Evolutionary conservation across 2,888 invertebrate genomes (phyloP).

Genomic region (Limnephilus rhombicus): DNA sequence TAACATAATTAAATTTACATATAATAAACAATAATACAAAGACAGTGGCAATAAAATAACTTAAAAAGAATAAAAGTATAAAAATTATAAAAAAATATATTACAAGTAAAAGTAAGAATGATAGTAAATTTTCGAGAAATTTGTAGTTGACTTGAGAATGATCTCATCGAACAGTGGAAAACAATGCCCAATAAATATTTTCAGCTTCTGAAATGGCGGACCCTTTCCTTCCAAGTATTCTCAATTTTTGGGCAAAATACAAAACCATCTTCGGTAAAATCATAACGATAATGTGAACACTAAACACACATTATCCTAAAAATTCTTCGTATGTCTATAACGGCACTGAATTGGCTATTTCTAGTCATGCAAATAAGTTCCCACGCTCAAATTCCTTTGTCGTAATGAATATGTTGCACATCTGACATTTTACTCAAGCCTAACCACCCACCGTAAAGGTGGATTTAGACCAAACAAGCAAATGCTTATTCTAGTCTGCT

Average conservation of each 20-base stretch:
- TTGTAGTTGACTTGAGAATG: not conserved
- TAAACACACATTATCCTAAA: not conserved
- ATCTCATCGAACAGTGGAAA: not conserved
- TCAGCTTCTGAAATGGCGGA: no score
- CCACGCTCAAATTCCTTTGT: not conserved
- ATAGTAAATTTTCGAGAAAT: no score
- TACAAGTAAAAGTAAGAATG: no score
- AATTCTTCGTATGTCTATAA: not conserved
- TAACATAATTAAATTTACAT: no score
- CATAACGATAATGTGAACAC: not conserved
- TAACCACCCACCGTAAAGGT: not conserved
- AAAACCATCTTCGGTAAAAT: not conserved
- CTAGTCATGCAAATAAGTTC: not conserved
- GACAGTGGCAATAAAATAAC: no score
- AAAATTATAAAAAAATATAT: no score
- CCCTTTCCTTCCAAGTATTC: not conserved
- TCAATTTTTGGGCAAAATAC: not conserved
- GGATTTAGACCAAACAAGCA: no score
- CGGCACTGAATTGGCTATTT: not conserved
- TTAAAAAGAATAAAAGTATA: no score
- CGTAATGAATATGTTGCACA: not conserved
- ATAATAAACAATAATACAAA: no score
- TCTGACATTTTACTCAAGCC: not conserved
- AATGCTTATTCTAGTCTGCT: no score
- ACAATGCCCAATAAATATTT: not conserved